These are phyloP conservation scores for Chlorops oryzae DNA, from an alignment of 1,140 invertebrate genomes.

Conservation along the genomic window DNA sequence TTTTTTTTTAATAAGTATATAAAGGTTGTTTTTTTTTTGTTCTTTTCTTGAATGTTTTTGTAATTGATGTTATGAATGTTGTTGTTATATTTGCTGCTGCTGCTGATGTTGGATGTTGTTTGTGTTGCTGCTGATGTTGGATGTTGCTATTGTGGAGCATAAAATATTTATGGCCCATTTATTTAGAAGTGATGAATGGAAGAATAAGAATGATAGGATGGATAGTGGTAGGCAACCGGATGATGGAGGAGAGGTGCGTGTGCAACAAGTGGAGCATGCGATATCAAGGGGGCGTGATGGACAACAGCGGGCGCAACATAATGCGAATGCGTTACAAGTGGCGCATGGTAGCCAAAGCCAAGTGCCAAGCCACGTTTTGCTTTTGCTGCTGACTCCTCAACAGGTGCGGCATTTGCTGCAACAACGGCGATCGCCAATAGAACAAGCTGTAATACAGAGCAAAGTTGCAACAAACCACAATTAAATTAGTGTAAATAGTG, in stretches of 20 bases:
- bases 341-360: conserved; percentile 39
- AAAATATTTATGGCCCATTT: too few species aligned
- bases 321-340: conserved; percentile 34
- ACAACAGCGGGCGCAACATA: conserved; percentile 32
- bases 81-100: neutral
- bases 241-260: conserved; percentile 31
- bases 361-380: conserved; percentile 33
- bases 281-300: conserved; percentile 36
- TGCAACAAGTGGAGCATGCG: conserved; percentile 33
- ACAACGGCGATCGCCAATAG: conserved; percentile 27
- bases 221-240: conserved; percentile 35
- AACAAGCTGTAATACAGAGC: conserved; percentile 6
- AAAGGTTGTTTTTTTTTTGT: neutral
- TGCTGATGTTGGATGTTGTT: neutral
- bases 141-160: neutral
- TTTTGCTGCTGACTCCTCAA: conserved; percentile 29
- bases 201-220: conserved; percentile 34
- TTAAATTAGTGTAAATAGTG: neutral
- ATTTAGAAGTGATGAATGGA: conserved; percentile 33
- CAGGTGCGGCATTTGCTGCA: conserved; percentile 32
- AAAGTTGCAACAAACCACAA: too few species aligned
- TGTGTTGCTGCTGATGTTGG: conserved; percentile 1
- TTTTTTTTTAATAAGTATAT: neutral
- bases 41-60: neutral
- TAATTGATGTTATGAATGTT: neutral